These are phyloP conservation scores for Carapus acus DNA, from an alignment of 2,797 vertebrate species.

Conservation along the genomic window DNA sequence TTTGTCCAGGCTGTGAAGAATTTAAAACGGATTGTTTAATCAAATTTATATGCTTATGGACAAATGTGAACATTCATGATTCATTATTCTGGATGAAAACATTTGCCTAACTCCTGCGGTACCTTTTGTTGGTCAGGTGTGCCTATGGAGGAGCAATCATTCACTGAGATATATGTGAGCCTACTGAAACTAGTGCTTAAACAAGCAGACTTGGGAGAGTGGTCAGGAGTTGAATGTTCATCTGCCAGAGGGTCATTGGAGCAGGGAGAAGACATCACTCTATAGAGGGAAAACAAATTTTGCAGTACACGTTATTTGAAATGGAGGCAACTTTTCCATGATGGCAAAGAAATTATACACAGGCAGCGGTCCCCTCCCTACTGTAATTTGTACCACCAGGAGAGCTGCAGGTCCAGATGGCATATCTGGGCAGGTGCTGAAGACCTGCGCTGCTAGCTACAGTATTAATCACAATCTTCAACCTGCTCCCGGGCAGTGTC, in stretches of 20 bases:
- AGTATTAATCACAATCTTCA: too few relatives aligned
- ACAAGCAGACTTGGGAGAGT: conserved; percentile 67
- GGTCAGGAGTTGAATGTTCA: conserved; percentile 48
- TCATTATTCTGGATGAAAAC: background rate
- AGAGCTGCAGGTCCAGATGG: too few relatives aligned
- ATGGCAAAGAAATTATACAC: too few relatives aligned
- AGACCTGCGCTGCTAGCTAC: too few relatives aligned
- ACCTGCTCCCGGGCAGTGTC: too few relatives aligned
- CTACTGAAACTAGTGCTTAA: conserved; percentile 79
- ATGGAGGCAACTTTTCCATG: too few relatives aligned
- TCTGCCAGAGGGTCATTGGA: conserved; percentile 36
- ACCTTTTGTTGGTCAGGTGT: conserved; percentile 72
- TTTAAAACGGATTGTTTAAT: background rate
- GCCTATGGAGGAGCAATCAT: conserved; percentile 65
- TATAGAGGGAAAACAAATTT: conserved; percentile 29
- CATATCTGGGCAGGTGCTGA: too few relatives aligned
- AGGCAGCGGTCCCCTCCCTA: too few relatives aligned
- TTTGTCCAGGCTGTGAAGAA: too few relatives aligned
- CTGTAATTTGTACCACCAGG: too few relatives aligned
- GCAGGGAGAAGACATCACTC: conserved; percentile 58
- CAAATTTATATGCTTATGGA: background rate
- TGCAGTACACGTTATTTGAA: too few relatives aligned
- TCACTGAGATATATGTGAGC: conserved; percentile 85
- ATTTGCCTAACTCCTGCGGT: background rate
- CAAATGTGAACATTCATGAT: too few relatives aligned